Base-by-base conservation (phyloP, 2,797 vertebrate genomes). In the Propithecus perrieri region DNA sequence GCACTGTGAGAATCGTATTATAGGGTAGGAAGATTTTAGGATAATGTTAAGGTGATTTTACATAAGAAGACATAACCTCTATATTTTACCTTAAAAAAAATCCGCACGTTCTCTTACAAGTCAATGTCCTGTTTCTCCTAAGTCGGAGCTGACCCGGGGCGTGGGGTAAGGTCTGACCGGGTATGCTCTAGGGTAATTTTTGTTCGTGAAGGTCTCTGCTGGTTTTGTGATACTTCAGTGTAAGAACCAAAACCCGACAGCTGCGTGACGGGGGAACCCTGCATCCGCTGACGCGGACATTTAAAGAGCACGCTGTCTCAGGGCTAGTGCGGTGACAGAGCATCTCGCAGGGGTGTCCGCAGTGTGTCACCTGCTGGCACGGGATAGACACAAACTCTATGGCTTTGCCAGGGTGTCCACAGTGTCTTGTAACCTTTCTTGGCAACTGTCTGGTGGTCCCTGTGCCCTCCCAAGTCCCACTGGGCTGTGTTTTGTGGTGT, bases 211-310 rank as follows among this genome's bases (percentile, higher is more conserved):
- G 41, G 20, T 48, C 26, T 9, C 46, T 13, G 46, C 14, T 33
- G 17, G 14, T 24, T 41, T 18, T 35, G 63, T 61, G 83, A 10
- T 7, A 71, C 41, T 67, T 28, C 24, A 15, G 48, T 10, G 15
- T 48, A 72, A 74, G 38, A 67, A 30, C 46, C 4, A 43, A 28
- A 72, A 46, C 17, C 0, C 1, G n/a, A 26, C 10, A 10, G 13
- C 1, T 30, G 41, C 0, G 2, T 0, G n/a, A 18, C 0, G 18
- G 80, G 12, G 1, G 43, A n/a, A n/a, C 3, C 17, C 33, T 53
- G 76, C 11, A 5, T 38, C 1, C 4, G 4, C 0, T 11, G 3
- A 12, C 12, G 33, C 8, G 35, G 72, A 57, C 14, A 20, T 2
- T 46, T 22, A 72, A 85, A 83, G 35, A 78, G 13, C 12, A 11